phyloP scores from a whole-genome alignment of 2,113 vertebrate genomes.

The Pangasianodon gigas region DNA sequence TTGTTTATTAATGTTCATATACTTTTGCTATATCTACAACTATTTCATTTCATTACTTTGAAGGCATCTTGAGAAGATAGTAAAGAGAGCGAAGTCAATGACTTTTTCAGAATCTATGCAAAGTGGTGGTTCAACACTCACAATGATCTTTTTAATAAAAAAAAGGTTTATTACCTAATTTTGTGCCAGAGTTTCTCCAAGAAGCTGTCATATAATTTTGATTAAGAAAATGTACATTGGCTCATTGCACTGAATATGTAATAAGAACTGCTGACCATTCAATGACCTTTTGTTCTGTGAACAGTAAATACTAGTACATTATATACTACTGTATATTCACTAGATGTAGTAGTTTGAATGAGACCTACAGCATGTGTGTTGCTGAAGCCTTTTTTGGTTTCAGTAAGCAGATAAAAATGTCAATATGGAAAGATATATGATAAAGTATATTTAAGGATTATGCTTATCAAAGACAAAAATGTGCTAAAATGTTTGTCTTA shows the following conservation, averaged over 20 bases:
- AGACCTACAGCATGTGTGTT: not conserved
- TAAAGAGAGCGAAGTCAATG: not conserved
- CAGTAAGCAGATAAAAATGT: too few species aligned
- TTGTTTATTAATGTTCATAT: not conserved
- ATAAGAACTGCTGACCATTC: not conserved
- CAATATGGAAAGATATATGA: not conserved
- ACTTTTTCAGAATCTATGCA: not conserved
- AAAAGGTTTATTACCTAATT: not conserved
- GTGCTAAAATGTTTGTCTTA: not conserved
- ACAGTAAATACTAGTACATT: not conserved
- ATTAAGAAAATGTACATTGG: not conserved
- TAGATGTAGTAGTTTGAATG: not conserved
- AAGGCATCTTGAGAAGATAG: not conserved
- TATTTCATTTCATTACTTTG: too few species aligned
- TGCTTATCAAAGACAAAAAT: not conserved
- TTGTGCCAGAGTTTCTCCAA: not conserved
- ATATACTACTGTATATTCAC: not conserved
- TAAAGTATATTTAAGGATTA: not conserved
- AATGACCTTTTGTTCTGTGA: not conserved
- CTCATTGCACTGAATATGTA: not conserved
- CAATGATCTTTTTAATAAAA: conserved; percentile 2
- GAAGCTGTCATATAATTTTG: not conserved
- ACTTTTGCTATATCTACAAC: too few species aligned
- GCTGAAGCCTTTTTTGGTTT: not conserved
- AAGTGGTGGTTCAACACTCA: not conserved